Evolutionary conservation across 2,797 vertebrate genomes (phyloP).

Genomic region (Clarias fuscus): DNA sequence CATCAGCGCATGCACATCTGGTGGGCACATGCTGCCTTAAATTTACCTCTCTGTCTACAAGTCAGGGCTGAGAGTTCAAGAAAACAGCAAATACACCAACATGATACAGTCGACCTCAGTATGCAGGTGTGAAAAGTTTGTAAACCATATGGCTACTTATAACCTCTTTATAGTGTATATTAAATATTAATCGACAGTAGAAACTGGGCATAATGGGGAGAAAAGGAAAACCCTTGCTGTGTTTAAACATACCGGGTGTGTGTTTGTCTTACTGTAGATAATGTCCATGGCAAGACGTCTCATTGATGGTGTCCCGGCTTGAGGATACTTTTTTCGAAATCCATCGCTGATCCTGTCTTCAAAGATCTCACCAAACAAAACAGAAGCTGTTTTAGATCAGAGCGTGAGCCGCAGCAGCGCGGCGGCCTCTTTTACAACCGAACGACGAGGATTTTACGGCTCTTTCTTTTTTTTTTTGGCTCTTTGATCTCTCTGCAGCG

Average conservation of each 20-base stretch:
- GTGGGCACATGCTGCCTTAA: slow-evolving; percentile 53
- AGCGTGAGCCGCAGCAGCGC: slow-evolving; percentile 16
- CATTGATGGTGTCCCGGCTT: neutral
- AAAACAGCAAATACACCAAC: slow-evolving; percentile 1
- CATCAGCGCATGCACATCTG: slow-evolving; percentile 58
- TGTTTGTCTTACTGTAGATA: neutral
- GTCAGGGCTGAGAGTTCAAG: neutral
- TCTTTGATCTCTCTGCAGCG: slow-evolving; percentile 48
- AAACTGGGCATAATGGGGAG: too few relatives aligned
- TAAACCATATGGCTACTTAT: neutral
- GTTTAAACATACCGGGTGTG: neutral
- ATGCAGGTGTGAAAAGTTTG: neutral
- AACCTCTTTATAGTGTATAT: too few relatives aligned
- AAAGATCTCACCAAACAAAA: slow-evolving; percentile 26
- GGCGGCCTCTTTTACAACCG: slow-evolving; percentile 36
- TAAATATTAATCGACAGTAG: neutral
- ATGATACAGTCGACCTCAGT: neutral
- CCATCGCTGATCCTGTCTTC: slow-evolving; percentile 38
- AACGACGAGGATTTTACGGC: slow-evolving; percentile 43
- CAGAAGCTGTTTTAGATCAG: slow-evolving; percentile 42
- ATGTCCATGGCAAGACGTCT: neutral
- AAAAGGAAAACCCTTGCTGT: neutral
- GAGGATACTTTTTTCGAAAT: slow-evolving; percentile 28
- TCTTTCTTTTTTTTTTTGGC: neutral
- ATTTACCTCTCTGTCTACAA: slow-evolving; percentile 25